phyloP scores from a whole-genome alignment of 2,888 invertebrate species.

The Drosophila antonietae region DNA sequence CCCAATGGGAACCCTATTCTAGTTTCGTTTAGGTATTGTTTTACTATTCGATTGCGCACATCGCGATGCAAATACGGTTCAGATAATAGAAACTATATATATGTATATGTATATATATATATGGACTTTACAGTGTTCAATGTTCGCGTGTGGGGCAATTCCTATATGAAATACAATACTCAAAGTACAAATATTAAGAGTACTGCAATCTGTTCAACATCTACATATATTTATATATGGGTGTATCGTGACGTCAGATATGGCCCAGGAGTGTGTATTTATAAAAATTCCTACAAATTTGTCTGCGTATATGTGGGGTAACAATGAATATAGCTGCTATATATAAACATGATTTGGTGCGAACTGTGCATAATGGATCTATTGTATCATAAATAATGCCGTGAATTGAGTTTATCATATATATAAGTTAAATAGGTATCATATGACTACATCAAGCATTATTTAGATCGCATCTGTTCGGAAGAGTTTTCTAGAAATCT shows the following conservation, averaged over 20 bases:
- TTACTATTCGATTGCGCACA: conserved; percentile 42
- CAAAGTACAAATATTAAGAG: conserved; percentile 36
- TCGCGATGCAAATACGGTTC: conserved; percentile 44
- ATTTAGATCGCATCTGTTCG: conserved; percentile 5
- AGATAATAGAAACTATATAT: conserved; percentile 26
- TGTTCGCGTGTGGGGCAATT: conserved; percentile 35
- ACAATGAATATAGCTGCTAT: conserved; percentile 11
- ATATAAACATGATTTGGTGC: conserved; percentile 10
- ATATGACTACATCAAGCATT: conserved; percentile 13
- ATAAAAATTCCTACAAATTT: conserved; percentile 11
- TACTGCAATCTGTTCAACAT: conserved; percentile 17
- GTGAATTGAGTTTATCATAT: conserved; percentile 35
- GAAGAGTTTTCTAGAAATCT: conserved; percentile 20
- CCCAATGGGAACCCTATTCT: conserved; percentile 24
- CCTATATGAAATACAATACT: conserved; percentile 34
- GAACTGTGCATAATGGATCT: conserved; percentile 35
- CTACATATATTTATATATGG: conserved; percentile 11
- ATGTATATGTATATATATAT: conserved; percentile 9
- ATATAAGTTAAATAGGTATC: conserved; percentile 20
- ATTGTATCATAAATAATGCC: conserved; percentile 30
- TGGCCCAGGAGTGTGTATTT: conserved; percentile 31
- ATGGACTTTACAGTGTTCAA: conserved; percentile 46
- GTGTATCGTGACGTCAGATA: conserved; percentile 29
- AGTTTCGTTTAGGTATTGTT: conserved; percentile 29
- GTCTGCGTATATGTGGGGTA: not conserved